Percentiles rank a stretch among this genome's conserved stretches.
Conservation (phyloP, 64 coral and sea anemone genomes). For the Platygyra sinensis region DNA sequence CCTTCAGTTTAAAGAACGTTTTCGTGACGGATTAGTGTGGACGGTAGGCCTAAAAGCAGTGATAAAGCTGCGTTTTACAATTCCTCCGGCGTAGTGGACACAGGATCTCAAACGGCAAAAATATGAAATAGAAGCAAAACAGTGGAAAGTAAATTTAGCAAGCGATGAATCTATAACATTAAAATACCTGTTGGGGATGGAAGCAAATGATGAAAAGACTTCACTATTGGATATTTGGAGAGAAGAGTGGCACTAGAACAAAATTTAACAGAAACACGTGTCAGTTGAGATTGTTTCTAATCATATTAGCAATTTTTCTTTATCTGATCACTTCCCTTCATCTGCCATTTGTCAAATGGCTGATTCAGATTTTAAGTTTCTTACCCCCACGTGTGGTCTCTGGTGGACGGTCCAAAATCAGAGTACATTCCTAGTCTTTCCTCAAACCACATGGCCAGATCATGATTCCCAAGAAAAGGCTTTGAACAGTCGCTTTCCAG, state of each 20-base stretch:
- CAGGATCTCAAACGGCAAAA: too few relatives aligned
- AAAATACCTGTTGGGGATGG: slow-evolving; percentile 90
- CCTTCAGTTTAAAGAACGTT: too few relatives aligned
- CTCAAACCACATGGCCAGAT: slow-evolving; percentile 92
- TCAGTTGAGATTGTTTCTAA: not conserved
- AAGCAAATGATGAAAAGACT: slow-evolving; percentile 91
- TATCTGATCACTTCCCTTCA: too few relatives aligned
- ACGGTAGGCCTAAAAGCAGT: too few relatives aligned
- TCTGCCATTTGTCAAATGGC: too few relatives aligned
- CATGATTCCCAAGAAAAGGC: slow-evolving; percentile 93
- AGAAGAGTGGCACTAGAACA: slow-evolving; percentile 83
- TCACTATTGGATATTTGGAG: slow-evolving; percentile 96
- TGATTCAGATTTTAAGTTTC: too few relatives aligned
- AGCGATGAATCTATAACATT: not conserved
- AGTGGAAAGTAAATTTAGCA: not conserved
- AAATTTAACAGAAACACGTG: not conserved
- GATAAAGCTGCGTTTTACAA: too few relatives aligned
- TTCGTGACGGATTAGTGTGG: too few relatives aligned
- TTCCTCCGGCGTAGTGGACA: too few relatives aligned
- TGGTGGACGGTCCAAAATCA: slow-evolving; percentile 68
- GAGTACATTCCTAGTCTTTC: slow-evolving; percentile 88
- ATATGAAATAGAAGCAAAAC: not conserved
- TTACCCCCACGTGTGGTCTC: too few relatives aligned
- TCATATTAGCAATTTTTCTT: too few relatives aligned
- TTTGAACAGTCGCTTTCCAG: slow-evolving; percentile 95